These are phyloP conservation scores for Stramonita haemastoma DNA, from an alignment of 2,888 invertebrate species.

Conservation along the genomic window DNA sequence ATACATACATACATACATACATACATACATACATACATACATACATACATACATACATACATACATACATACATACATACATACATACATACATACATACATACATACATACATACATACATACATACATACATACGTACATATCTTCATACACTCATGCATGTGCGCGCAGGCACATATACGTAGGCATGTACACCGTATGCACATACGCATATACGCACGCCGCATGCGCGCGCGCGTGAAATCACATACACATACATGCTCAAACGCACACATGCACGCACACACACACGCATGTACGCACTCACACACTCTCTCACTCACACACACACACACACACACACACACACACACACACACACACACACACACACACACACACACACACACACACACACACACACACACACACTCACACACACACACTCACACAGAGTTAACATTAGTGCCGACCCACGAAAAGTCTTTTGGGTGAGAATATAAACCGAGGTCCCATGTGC, in stretches of 20 bases:
- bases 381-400: slow-evolving; percentile 1
- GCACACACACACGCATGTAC: background rate
- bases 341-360: slow-evolving; percentile 8
- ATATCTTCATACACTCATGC: background rate
- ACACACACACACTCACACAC: background rate
- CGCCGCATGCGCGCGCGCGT: background rate
- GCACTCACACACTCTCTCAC: background rate
- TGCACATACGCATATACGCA: background rate
- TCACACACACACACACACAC: slow-evolving; percentile 6
- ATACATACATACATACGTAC: background rate
- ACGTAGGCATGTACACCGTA: background rate
- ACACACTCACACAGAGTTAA: background rate
- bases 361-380: slow-evolving; percentile 19
- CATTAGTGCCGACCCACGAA: too few species aligned
- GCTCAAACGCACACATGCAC: background rate
- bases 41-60: slow-evolving; percentile 23
- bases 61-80: background rate
- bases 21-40: slow-evolving; percentile 30
- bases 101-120: background rate
- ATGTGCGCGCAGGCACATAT: background rate
- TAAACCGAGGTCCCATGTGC: too few species aligned
- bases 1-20: background rate
- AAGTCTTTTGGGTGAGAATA: too few species aligned
- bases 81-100: background rate
- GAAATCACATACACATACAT: background rate